Base-by-base conservation (phyloP, 2,797 vertebrate species). In the Telmatherina bonti region DNA sequence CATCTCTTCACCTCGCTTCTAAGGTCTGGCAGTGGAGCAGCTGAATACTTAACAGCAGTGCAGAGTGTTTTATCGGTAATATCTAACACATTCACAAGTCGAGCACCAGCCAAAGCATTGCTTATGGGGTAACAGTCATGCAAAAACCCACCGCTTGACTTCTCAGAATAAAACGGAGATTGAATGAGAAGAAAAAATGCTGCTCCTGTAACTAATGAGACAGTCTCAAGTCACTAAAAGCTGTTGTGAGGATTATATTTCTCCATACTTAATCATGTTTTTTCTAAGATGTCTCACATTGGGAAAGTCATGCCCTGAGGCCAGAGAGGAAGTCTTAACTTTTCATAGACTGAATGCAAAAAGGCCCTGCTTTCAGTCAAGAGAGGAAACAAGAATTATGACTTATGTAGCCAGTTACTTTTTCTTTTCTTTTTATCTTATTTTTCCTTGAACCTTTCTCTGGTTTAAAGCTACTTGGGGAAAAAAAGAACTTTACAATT, bases 1-100 rank as follows among this genome's bases (percentile, higher is more conserved):
- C 52, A 76, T 84, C 85, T 87, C 84, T 89, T 89, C 85, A 79
- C 84, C 77, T 85, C 82, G 74, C 57, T 65, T 11, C 20, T 62
- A 54, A 67, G 75, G 73, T 79, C 87, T 82, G 76, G 72, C 79
- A 76, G 67, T 26, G 59, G 43, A 69, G 72, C 68, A 67, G 84
- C 63, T 58, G 66, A 87, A 85, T 85, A 73, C 75, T 85, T 73
- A 72, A 64, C 75, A 84, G 75, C 74, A 68, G 57, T 57, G 74
- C 26, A 36, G 29, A 72, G 58, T 13, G 8, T 69, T 68, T 84
- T 75, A 82, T 85, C 70, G 74, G 29, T 27, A 85, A 81, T 62
- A 78, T 81, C 77, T 62, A 70, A 77, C 70, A 74, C 64, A 70
- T 85, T 58, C 72, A 63, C 61, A 51, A 72, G 63, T 70, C 64